phyloP scores from a whole-genome alignment of 2,797 vertebrate genomes.

The Graptemys geographica region DNA sequence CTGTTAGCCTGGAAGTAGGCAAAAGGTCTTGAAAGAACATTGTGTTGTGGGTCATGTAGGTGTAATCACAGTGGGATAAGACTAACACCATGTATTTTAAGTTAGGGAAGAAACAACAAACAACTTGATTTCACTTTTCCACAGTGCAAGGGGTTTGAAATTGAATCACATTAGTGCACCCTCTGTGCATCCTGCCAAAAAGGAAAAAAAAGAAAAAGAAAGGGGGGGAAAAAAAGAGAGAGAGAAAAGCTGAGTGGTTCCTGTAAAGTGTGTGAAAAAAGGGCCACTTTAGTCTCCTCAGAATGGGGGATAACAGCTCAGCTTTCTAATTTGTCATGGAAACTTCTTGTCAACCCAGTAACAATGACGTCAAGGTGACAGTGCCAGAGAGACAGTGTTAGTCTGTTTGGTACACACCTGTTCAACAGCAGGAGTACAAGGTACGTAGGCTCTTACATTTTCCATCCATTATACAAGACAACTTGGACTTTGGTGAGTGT shows the following conservation, averaged over 20 bases:
- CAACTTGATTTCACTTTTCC: conserved; percentile 28
- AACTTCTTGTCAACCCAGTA: conserved; percentile 76
- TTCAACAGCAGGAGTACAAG: conserved; percentile 65
- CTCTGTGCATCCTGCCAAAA: conserved; percentile 35
- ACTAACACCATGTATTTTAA: conserved; percentile 37
- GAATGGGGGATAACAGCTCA: conserved; percentile 68
- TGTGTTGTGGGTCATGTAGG: conserved; percentile 33
- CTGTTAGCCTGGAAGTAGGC: conserved; percentile 5
- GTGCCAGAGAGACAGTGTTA: conserved; percentile 20
- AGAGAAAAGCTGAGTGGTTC: conserved; percentile 54
- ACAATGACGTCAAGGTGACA: conserved; percentile 73
- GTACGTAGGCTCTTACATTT: conserved; percentile 66
- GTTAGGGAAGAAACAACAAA: conserved; percentile 45
- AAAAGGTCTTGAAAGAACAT: background rate
- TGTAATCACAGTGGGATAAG: background rate
- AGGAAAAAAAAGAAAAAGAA: background rate
- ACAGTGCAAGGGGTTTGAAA: conserved; percentile 25
- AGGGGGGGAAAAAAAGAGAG: no score
- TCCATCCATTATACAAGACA: conserved; percentile 13
- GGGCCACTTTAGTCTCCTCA: conserved; percentile 56
- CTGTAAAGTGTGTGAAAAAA: conserved; percentile 35
- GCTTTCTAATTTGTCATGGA: conserved; percentile 76
- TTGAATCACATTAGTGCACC: conserved; percentile 1
- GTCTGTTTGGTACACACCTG: conserved; percentile 71
- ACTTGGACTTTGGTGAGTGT: background rate